Percentiles rank a stretch among this genome's conserved stretches.
phyloP scores from a whole-genome alignment of 2,888 invertebrate species.

The Drosophila fulvimacula region DNA sequence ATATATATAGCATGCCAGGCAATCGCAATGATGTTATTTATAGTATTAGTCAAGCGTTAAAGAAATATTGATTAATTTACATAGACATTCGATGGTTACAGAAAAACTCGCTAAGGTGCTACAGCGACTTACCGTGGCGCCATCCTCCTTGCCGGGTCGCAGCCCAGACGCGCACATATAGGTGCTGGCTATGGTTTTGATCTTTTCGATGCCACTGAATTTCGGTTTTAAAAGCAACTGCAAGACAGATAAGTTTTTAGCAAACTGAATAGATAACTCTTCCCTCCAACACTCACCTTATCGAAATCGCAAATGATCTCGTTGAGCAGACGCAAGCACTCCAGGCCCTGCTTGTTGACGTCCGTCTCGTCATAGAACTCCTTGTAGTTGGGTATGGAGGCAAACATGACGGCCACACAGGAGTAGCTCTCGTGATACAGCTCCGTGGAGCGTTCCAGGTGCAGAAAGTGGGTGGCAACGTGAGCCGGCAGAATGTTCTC shows the following conservation, averaged over 20 bases:
- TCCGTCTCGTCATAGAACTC: conserved; percentile 99
- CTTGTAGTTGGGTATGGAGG: conserved; percentile 98
- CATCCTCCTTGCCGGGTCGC: conserved; percentile 93
- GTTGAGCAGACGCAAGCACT: conserved; percentile 96
- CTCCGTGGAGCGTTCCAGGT: conserved; percentile 88
- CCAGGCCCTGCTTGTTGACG: conserved; percentile 97
- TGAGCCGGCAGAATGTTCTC: conserved; percentile 98
- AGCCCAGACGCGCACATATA: conserved; percentile 99
- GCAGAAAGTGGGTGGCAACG: conserved; percentile 96
- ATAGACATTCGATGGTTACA: conserved; percentile 8
- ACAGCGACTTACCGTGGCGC: conserved; percentile 86
- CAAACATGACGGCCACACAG: conserved; percentile 98
- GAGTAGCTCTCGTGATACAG: conserved; percentile 97
- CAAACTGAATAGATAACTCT: not conserved
- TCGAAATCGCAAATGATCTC: conserved; percentile 99
- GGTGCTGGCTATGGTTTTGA: conserved; percentile 98
- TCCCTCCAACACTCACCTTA: conserved; percentile 87
- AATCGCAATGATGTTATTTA: conserved; percentile 56
- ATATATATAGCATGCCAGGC: conserved; percentile 53
- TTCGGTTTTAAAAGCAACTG: conserved; percentile 95
- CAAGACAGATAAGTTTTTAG: not conserved
- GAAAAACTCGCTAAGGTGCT: not conserved
- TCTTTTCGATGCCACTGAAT: conserved; percentile 98
- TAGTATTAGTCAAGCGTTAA: conserved; percentile 67
- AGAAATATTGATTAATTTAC: conserved; percentile 48